Percentiles rank a stretch among this genome's conserved stretches.
Conservation (phyloP, 1,140 invertebrate genomes). For the Bombus confusus region DNA sequence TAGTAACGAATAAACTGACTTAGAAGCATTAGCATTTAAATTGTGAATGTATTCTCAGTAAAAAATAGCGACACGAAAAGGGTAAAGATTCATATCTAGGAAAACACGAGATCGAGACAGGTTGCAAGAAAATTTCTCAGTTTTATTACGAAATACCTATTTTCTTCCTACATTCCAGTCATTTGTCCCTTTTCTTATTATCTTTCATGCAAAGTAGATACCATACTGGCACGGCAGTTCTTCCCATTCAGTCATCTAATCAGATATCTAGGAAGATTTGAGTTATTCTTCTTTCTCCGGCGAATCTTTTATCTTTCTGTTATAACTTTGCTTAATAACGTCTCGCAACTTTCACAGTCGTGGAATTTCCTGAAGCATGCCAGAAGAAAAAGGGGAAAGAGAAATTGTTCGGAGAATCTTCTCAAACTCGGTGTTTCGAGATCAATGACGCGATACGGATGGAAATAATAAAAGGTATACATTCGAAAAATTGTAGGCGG, state of each 20-base stretch:
- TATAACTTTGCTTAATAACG: constrained; percentile 21
- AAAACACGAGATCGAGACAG: too few relatives aligned
- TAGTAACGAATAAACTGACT: not conserved
- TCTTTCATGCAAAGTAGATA: not conserved
- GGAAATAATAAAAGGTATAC: not conserved
- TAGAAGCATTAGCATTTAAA: not conserved
- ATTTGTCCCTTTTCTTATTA: not conserved
- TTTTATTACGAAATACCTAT: not conserved
- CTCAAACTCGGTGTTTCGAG: not conserved
- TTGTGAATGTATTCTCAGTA: not conserved
- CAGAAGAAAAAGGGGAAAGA: not conserved
- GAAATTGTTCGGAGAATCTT: not conserved
- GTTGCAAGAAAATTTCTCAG: not conserved
- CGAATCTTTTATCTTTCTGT: not conserved
- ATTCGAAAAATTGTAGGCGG: not conserved
- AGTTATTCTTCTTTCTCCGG: not conserved
- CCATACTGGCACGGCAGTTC: not conserved
- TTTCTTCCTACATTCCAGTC: not conserved
- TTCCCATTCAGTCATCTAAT: not conserved
- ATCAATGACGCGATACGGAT: not conserved
- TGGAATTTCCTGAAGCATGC: not conserved
- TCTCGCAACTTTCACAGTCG: not conserved
- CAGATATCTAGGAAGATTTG: not conserved
- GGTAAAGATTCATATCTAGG: too few relatives aligned
- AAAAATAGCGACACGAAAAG: not conserved